Evolutionary conservation across 2,113 vertebrate genomes (phyloP), one percentile per base, ranked within the genome.

Genomic region (Eretmochelys imbricata): DNA sequence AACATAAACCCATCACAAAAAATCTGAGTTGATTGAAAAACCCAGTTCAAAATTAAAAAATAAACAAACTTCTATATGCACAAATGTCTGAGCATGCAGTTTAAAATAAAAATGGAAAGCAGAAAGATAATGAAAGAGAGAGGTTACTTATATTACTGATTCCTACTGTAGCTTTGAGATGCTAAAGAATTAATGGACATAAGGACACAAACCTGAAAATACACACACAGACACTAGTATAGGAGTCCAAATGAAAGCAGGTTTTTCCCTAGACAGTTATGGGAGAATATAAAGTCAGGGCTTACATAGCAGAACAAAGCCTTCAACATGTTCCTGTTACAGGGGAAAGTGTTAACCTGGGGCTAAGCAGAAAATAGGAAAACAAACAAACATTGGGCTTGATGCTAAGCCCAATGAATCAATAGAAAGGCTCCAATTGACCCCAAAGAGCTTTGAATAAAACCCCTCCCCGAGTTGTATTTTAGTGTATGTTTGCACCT

Each of bases 1-100:
- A 96, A 93, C 53, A 94, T 82, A 91, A 96, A 89, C 93, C 89
- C 46, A 69, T 91, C 92, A 72, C 54, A 85, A 89, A 91, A 97
- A 94, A 90, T 87, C n/a, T 8, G 13, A 46, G 80, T 82, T 53
- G 14, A 78, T 81, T 85, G 93, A 88, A 84, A 94, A 94, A 65
- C 2, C 29, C 50, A 84, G 48, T 53, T 92, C 46, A 62, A 93
- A 96, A 62, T 87, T 92, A 29, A 76, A 76, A n/a, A 89, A 82
- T 38, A 89, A 87, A 93, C 82, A 94, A 91, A 95, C 87, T 85
- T 85, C 55, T 79, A 51, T 85, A 65, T 82, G 76, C 42, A 69
- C 50, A 91, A 87, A 53, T 4, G 83, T 4, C 82, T 83, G 20
- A 75, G 51, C 27, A 75, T 27, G 14, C 8, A 24, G 24, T 22